Conservation (phyloP, 2,797 vertebrate genomes). For the Myotis vivesi region DNA sequence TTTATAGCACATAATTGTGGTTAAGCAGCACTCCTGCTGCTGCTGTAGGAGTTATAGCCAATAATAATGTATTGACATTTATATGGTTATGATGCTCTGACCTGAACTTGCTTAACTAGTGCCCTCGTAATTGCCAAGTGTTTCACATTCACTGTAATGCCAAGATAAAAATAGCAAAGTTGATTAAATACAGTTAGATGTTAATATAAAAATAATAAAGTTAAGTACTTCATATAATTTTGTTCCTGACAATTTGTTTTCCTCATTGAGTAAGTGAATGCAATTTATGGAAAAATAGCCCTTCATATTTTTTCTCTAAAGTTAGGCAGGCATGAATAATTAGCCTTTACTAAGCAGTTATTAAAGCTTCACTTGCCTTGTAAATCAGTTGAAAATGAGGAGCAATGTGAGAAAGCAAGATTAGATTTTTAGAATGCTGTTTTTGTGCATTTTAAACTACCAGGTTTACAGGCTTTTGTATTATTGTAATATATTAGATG, state of each 20-base stretch:
- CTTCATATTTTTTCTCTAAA: slow-evolving; percentile 55
- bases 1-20: slow-evolving; percentile 57
- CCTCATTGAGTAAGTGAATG: slow-evolving; percentile 34
- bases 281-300: slow-evolving; percentile 69
- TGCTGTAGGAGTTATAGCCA: slow-evolving; percentile 61
- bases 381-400: slow-evolving; percentile 52
- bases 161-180: slow-evolving; percentile 37
- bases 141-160: neutral
- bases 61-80: slow-evolving; percentile 63
- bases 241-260: slow-evolving; percentile 53
- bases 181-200: slow-evolving; percentile 53
- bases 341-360: slow-evolving; percentile 58
- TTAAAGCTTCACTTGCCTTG: slow-evolving; percentile 17
- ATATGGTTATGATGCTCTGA: slow-evolving; percentile 66
- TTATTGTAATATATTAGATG: slow-evolving; percentile 45
- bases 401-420: slow-evolving; percentile 39
- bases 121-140: slow-evolving; percentile 50
- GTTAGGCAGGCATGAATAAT: slow-evolving; percentile 67
- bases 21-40: slow-evolving; percentile 62
- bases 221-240: slow-evolving; percentile 49
- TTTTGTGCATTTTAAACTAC: slow-evolving; percentile 7
- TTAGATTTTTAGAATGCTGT: slow-evolving; percentile 50
- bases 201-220: slow-evolving; percentile 43
- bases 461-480: slow-evolving; percentile 45
- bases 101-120: slow-evolving; percentile 68